Base-by-base conservation (phyloP, 2,113 vertebrate genomes). In the Hiodon tergisus region DNA sequence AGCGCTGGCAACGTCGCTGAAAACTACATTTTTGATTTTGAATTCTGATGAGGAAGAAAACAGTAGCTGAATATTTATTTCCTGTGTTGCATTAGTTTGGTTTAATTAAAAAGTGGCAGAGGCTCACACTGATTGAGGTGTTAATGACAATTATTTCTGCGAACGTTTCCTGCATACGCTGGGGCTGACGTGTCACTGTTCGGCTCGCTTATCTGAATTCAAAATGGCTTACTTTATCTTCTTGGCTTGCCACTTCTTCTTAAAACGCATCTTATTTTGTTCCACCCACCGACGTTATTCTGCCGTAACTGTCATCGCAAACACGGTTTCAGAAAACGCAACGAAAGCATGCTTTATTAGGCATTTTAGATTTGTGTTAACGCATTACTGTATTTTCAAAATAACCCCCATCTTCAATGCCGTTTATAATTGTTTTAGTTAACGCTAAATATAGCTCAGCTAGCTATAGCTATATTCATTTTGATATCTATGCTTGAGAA, bases 51-150 rank as follows among this genome's bases (percentile, higher is more conserved):
- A 74, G 51, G 73, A 75, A 68, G n/a, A 63, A 75, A 67, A 75
- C 68, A 76, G 67, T 70, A 70, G 58, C 58, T 76, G 68, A 70
- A 71, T 69, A 71, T 69, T 71, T 31, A 71, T 67, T 67, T 77
- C 58, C 67, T 69, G 10, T 54, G 66, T 81, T 7, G 0, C 47
- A 16, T 66, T 73, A 55, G 53, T 78, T 75, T 0, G 63, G 60
- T 80, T 76, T 77, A 77, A 80, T 82, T 81, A 78, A 78, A 66
- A 55, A 70, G 71, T 47, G 71, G 46, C 73, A 76, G 60, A 69
- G 60, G 69, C 69, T 76, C 76, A 78, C 79, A 72, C 67, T 7
- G 54, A 47, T 71, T 13, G 5, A 85, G 66, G 48, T 80, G 79
- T 81, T 60, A 77, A 9, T 77, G 68, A 80, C 79, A 79, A 70